These are phyloP conservation scores for Drosophila erecta DNA, from an alignment of 1,140 invertebrate species.

Conservation along the genomic window DNA sequence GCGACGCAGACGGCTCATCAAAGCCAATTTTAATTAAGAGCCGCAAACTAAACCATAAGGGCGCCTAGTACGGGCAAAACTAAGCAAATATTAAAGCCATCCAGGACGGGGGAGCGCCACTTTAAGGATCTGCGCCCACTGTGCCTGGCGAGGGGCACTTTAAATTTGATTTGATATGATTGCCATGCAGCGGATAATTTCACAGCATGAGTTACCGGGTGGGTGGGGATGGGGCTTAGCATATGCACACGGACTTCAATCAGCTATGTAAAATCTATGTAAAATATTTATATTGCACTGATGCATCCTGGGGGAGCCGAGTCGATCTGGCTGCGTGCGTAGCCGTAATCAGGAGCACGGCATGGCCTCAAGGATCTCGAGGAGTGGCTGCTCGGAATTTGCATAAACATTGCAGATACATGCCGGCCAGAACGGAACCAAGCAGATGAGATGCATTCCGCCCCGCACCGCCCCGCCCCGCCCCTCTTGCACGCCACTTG, in stretches of 20 bases:
- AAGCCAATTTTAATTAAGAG: neutral
- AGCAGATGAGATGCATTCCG: slow-evolving; percentile 24
- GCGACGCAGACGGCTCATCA: neutral
- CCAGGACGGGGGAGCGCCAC: no score
- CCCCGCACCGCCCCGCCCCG: neutral
- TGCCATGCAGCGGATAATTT: slow-evolving; percentile 61
- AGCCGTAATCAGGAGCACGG: slow-evolving; percentile 58
- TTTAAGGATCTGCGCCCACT: slow-evolving; percentile 21
- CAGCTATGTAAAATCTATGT: slow-evolving; percentile 82
- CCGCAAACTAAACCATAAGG: neutral
- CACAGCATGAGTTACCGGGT: slow-evolving; percentile 23
- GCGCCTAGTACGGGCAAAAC: neutral
- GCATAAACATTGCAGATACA: slow-evolving; percentile 70
- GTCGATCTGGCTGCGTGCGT: slow-evolving; percentile 45
- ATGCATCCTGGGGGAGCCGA: slow-evolving; percentile 54
- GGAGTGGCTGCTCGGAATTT: slow-evolving; percentile 55
- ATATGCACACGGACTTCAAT: slow-evolving; percentile 76
- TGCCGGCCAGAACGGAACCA: slow-evolving; percentile 11
- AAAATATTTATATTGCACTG: slow-evolving; percentile 80
- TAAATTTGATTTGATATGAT: slow-evolving; percentile 77
- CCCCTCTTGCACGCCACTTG: slow-evolving; percentile 39
- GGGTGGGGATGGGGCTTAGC: slow-evolving; percentile 34
- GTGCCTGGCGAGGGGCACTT: slow-evolving; percentile 39
- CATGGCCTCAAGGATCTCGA: slow-evolving; percentile 34
- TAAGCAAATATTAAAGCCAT: slow-evolving; percentile 2